A percentile compares a stretch with the other conserved stretches of the same genome.
These are phyloP conservation scores for Tribolium madens DNA, from an alignment of 1,140 invertebrate genomes.

Conservation along the genomic window DNA sequence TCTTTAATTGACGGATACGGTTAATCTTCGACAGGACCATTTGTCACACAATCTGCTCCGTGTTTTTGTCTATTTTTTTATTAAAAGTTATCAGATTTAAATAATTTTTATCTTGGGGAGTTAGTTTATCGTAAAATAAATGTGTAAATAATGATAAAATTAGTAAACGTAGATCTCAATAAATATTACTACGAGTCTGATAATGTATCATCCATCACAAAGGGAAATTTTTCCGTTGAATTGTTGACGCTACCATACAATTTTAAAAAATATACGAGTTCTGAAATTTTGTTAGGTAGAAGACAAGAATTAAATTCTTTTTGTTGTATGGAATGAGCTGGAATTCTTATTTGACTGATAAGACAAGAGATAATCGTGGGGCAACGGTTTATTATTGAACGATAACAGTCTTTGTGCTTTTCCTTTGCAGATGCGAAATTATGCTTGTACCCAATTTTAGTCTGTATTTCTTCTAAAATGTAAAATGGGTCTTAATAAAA, in stretches of 20 bases:
- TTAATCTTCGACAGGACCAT: constrained; percentile 7
- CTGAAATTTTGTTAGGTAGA: no score
- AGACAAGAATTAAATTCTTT: no score
- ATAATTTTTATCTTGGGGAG: constrained; percentile 12
- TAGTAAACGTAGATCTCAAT: constrained; percentile 37
- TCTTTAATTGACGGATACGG: constrained; percentile 1
- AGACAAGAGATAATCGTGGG: background rate
- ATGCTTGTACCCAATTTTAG: no score
- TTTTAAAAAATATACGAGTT: no score
- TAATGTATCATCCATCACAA: constrained; percentile 24
- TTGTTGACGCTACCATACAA: background rate
- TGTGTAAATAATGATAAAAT: constrained; percentile 36
- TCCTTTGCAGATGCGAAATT: no score
- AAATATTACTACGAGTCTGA: constrained; percentile 33
- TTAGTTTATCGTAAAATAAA: constrained; percentile 31
- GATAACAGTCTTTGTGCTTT: background rate
- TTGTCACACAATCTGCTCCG: constrained; percentile 8
- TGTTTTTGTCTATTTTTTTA: no score
- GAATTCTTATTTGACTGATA: constrained; percentile 8
- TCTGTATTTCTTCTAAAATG: background rate
- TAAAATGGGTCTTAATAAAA: background rate
- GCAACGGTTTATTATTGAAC: background rate
- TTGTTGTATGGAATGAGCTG: background rate
- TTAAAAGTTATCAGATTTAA: constrained; percentile 26
- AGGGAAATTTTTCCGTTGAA: background rate